A percentile compares a stretch with the other conserved stretches of the same genome.
These are phyloP conservation scores for Desoria tigrina DNA, from an alignment of 2,888 invertebrate species.

Conservation along the genomic window DNA sequence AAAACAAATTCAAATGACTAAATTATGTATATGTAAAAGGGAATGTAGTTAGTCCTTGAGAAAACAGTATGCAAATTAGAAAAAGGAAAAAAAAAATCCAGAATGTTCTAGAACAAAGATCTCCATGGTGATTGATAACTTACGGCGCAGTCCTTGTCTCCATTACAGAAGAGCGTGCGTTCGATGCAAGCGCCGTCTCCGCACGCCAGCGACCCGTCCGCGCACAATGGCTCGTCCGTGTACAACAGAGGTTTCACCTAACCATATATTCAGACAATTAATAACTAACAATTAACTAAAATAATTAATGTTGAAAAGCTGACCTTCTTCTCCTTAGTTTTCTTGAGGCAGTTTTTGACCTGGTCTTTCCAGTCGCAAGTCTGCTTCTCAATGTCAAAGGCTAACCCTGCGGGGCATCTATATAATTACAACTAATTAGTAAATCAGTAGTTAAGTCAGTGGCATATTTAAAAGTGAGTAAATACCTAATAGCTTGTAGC, in stretches of 20 bases:
- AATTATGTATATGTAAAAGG: no score
- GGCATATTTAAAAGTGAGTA: not conserved
- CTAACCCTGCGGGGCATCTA: conserved; percentile 85
- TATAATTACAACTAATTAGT: not conserved
- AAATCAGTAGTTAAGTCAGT: not conserved
- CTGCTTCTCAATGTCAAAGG: conserved; percentile 91
- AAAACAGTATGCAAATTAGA: no score
- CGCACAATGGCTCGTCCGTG: conserved; percentile 88
- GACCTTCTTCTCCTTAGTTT: conserved; percentile 50
- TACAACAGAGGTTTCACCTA: conserved; percentile 75
- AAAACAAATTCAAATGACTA: not conserved
- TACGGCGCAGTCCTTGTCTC: conserved; percentile 75
- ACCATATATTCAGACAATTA: no score
- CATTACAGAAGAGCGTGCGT: conserved; percentile 88
- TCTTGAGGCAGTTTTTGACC: conserved; percentile 76
- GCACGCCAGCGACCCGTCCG: conserved; percentile 77
- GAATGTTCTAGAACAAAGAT: no score
- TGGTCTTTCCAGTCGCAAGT: conserved; percentile 93
- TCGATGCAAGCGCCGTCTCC: conserved; percentile 85
- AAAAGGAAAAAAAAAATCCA: no score
- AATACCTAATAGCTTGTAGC: conserved; percentile 52
- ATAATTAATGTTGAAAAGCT: no score
- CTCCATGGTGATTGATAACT: no score
- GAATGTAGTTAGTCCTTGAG: no score
- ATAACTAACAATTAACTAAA: conserved; percentile 6